Base-by-base conservation (phyloP, 2,113 vertebrate genomes). In the Thamnaconus septentrionalis region DNA sequence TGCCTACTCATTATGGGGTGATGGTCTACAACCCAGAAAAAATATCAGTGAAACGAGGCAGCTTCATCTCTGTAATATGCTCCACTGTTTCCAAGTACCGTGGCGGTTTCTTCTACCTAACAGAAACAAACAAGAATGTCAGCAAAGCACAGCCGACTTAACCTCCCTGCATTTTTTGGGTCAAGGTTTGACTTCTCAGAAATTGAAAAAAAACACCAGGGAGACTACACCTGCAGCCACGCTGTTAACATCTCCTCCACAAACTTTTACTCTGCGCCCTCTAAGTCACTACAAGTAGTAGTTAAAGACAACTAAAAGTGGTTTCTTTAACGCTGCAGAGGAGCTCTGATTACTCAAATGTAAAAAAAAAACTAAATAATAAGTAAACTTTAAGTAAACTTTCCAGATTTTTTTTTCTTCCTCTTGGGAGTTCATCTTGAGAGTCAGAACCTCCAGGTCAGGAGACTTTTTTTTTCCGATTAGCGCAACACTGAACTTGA, bases 171-270 rank as follows among this genome's bases (percentile, higher is more conserved):
- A 39, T 81, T 83, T 67, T 78, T 70, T 41, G 0, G 85, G 68
- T 75, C 84, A 6, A 53, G 42, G 56, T 90, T 90, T 71, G 81
- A 87, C 12, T 84, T 90, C 55, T 31, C 76, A 18, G 3, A 6
- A 6, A 40, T 90, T 1, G 67, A 79, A 1, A 53, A 41, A 7
- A 7, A 77, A 53, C 50, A 77, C 3, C 77, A 81, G 66, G 88
- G 87, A 56, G 68, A 57, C 0, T 90, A 90, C 8, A 31, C 0
- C 40, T 90, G 88, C 54, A 8, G 75, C 41, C 88, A 69, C 4
- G 8, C 3, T 0, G 3, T 88, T 1, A 88, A 90, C 74, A 57
- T 90, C 52, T 88, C 88, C n/a, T 46, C 79, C 1, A 0, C 0
- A 3, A 0, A 39, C 52, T 87, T 84, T 78, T 4, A 0, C 11